These are phyloP conservation scores for Nycticorax nycticorax DNA, from an alignment of 2,113 vertebrate genomes.

Conservation along the genomic window DNA sequence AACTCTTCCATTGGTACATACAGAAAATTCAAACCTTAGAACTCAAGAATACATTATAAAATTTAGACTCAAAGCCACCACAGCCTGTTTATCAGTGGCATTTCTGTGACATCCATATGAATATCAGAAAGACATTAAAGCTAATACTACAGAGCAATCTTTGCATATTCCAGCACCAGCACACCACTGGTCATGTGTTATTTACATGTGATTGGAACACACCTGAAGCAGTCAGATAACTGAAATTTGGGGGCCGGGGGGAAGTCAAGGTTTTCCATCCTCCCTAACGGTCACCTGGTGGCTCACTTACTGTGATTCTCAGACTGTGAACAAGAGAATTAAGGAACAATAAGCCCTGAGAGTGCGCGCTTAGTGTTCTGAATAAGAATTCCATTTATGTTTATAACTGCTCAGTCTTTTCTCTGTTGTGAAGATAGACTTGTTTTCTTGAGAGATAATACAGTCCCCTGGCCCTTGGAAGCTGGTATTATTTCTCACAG, in stretches of 20 bases:
- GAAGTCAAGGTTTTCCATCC: neutral
- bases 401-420: neutral
- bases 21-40: neutral
- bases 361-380: rapidly evolving
- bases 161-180: neutral
- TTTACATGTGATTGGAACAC: neutral
- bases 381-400: neutral
- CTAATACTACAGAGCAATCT: neutral
- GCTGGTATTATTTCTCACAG: neutral
- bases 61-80: neutral
- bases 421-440: neutral
- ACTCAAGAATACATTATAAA: neutral
- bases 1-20: neutral
- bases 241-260: too few species aligned
- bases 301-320: neutral
- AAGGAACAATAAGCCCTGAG: neutral
- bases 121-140: neutral
- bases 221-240: neutral
- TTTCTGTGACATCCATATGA: neutral
- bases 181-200: neutral
- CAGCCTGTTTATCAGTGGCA: neutral
- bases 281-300: neutral
- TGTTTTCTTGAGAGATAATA: neutral
- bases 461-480: neutral
- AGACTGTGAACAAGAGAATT: neutral